phyloP scores from a whole-genome alignment of 1,140 invertebrate genomes.

The Anastatus disparis region DNA sequence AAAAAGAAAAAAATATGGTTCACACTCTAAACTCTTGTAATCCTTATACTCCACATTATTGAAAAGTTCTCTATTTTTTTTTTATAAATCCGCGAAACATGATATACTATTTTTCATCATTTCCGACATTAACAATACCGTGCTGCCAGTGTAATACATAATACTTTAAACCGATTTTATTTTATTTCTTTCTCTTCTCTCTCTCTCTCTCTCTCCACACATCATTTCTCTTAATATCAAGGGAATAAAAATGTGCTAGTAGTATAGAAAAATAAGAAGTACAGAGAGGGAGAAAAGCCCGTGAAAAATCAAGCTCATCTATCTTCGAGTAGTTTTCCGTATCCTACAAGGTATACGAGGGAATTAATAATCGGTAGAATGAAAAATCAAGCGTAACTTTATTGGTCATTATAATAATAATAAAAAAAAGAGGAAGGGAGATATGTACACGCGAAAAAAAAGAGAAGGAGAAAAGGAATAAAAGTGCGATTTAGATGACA shows the following conservation, averaged over 20 bases:
- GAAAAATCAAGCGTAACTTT: not conserved
- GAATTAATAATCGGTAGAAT: not conserved
- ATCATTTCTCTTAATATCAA: conserved; percentile 8
- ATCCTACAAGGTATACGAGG: too few relatives aligned
- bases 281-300: conserved; percentile 33
- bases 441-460: too few relatives aligned
- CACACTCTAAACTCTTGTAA: too few relatives aligned
- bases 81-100: too few relatives aligned
- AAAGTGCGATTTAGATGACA: not conserved
- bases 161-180: conserved; percentile 10
- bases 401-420: not conserved
- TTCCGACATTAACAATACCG: not conserved
- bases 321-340: conserved; percentile 42
- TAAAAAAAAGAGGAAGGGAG: too few relatives aligned
- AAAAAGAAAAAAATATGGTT: too few relatives aligned
- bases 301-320: conserved; percentile 51
- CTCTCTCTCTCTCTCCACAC: not conserved
- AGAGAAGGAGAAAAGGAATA: not conserved
- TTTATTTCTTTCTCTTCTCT: not conserved
- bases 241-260: too few relatives aligned
- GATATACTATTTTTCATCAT: conserved; percentile 3
- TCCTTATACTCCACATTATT: too few relatives aligned
- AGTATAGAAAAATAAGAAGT: too few relatives aligned
- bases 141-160: not conserved
- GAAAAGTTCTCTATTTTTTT: too few relatives aligned